Base-by-base conservation (phyloP, 1,140 invertebrate genomes). In the Hirudo medicinalis region DNA sequence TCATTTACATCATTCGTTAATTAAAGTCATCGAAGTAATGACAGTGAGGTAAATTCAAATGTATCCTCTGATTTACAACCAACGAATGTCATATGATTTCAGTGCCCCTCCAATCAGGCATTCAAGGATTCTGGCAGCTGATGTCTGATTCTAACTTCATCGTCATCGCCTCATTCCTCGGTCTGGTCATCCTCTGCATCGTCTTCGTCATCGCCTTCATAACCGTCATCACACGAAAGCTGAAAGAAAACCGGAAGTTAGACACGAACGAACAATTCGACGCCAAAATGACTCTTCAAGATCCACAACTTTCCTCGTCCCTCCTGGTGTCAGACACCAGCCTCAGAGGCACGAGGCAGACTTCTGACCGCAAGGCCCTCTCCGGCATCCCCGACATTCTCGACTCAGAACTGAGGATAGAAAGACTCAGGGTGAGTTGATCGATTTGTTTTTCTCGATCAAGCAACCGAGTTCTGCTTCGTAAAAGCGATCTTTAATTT, bases 151-250 rank as follows among this genome's bases (percentile, higher is more conserved):
- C 22, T 15, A 22, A 15, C 11, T 25, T 63, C 22, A 63, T 63
- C 57, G 29, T 63, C 57, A 63, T 63, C 1, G 29, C 57, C 57
- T 63, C 57, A n/a, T 32, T 63, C 57, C 20, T 63, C 57, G 29
- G 22, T 32, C 57, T 63, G 3, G 22, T 63, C 57, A 63, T 63
- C 57, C 22, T 63, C 57, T 63, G 22, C 57, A 22, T 63, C 29
- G 22, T 63, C 57, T 32, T 63, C 57, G 29, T 63, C 29, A 9
- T 63, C 22, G 22, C 29, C 29, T 63, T 63, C 22, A 32, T 32
- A 4, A 63, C 29, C 57, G 22, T 63, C 22, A 32, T 63, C 22
- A 63, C 57, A 2, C 22, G 57, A 2, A 63, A 63, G 19, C 29
- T 63, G 22, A 63, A 63, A n/a, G 29, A 63, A 22, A 22, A 22